phyloP scores from a whole-genome alignment of 2,888 invertebrate genomes.

The Hydrotaea cyrtoneurina region DNA sequence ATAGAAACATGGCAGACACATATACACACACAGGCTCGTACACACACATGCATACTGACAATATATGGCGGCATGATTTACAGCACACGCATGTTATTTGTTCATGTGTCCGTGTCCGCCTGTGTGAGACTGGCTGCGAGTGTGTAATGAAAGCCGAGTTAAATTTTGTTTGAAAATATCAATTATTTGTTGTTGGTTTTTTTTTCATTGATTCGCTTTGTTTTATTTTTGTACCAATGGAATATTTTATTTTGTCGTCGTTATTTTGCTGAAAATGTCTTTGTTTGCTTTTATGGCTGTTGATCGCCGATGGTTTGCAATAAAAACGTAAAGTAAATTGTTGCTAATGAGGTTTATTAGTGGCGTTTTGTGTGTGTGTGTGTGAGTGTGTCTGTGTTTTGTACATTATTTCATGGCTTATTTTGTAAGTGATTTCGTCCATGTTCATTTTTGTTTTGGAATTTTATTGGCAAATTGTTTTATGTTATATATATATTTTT shows the following conservation, averaged over 20 bases:
- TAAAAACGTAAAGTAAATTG: constrained; percentile 43
- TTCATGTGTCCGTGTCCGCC: neutral
- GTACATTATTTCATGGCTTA: constrained; percentile 41
- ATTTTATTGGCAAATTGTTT: constrained; percentile 43
- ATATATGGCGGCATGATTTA: constrained; percentile 11
- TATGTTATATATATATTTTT: too few relatives aligned
- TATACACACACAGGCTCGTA: neutral
- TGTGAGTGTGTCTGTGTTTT: constrained; percentile 12
- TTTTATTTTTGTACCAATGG: neutral
- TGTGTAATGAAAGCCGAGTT: constrained; percentile 4
- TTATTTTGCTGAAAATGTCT: constrained; percentile 23
- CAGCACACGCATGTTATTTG: constrained; percentile 3
- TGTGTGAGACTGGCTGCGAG: neutral
- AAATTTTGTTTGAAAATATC: constrained; percentile 37
- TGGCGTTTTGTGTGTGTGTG: constrained; percentile 23
- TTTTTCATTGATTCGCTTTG: constrained; percentile 33
- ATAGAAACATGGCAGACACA: constrained; percentile 48
- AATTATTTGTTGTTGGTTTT: too few relatives aligned
- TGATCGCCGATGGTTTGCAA: neutral
- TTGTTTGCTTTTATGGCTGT: constrained; percentile 25
- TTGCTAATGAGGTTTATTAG: constrained; percentile 58
- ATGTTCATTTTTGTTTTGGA: neutral
- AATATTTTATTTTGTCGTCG: constrained; percentile 4
- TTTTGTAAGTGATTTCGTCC: constrained; percentile 40
- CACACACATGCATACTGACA: neutral